Percentiles rank a stretch among this genome's conserved stretches.
Conservation (phyloP, 2,797 vertebrate genomes). For the Serranus cabrilla region DNA sequence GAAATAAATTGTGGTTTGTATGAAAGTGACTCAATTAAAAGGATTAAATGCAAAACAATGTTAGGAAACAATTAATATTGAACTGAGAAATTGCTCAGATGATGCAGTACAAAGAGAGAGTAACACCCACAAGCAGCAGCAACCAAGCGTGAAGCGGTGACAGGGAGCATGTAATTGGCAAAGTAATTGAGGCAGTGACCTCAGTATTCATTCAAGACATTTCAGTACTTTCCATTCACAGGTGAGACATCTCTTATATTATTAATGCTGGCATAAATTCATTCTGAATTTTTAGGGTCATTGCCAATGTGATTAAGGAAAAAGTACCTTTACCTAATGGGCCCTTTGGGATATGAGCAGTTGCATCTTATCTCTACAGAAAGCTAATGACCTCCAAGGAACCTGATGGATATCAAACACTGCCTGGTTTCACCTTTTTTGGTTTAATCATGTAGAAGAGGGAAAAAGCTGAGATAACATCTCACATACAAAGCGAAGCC, state of each 20-base stretch:
- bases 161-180: constrained; percentile 8
- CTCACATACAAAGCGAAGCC: constrained; percentile 31
- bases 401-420: constrained; percentile 66
- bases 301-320: not conserved
- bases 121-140: not conserved
- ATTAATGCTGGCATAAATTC: not conserved
- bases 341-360: not conserved
- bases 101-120: not conserved
- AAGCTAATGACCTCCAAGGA: constrained; percentile 55
- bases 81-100: not conserved
- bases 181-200: not conserved
- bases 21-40: too few relatives aligned
- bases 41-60: too few relatives aligned
- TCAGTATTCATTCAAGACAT: constrained; percentile 10
- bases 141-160: not conserved
- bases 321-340: not conserved
- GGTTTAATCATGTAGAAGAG: constrained; percentile 63
- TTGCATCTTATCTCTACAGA: constrained; percentile 39
- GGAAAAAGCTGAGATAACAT: constrained; percentile 63
- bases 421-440: constrained; percentile 55
- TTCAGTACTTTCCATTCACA: constrained; percentile 7
- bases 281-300: constrained; percentile 1
- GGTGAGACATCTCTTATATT: not conserved
- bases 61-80: too few relatives aligned
- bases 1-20: too few relatives aligned